Conservation (phyloP, 2,797 vertebrate species). For the Carapus acus region DNA sequence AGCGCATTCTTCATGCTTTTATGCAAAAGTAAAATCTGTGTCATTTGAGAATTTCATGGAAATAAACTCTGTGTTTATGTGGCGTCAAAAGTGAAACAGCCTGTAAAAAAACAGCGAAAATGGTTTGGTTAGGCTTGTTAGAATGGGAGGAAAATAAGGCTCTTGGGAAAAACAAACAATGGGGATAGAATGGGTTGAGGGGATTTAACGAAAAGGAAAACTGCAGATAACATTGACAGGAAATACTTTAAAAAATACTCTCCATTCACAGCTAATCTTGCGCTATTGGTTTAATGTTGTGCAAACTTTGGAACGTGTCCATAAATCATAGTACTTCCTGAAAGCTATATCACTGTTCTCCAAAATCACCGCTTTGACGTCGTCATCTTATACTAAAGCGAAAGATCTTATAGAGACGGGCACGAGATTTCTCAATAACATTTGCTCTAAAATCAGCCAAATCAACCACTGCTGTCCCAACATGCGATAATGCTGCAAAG, state of each 20-base stretch:
- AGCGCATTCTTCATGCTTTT: conserved; percentile 98
- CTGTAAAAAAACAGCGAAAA: conserved; percentile 93
- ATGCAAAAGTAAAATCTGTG: conserved; percentile 99
- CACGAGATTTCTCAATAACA: conserved; percentile 43
- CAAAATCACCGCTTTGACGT: conserved; percentile 53
- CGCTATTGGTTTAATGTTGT: conserved; percentile 65
- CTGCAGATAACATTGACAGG: conserved; percentile 49
- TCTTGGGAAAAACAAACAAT: conserved; percentile 86
- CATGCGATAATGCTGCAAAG: conserved; percentile 41
- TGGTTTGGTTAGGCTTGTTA: conserved; percentile 97
- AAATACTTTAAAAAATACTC: conserved; percentile 63
- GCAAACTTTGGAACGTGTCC: conserved; percentile 42
- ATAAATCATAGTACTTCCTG: conserved; percentile 42
- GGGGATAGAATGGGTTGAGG: conserved; percentile 60
- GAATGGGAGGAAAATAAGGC: conserved; percentile 73
- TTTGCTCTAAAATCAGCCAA: conserved; percentile 45
- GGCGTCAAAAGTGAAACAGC: conserved; percentile 82
- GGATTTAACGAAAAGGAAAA: conserved; percentile 58
- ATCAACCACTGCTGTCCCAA: conserved; percentile 57
- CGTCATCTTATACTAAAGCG: no score
- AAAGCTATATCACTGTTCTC: conserved; percentile 47
- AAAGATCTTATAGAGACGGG: no score
- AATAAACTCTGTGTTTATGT: conserved; percentile 98
- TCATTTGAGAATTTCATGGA: conserved; percentile 98
- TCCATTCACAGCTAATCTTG: conserved; percentile 57